Conservation (phyloP, 2,888 invertebrate genomes). For the Oasisia sp. region DNA sequence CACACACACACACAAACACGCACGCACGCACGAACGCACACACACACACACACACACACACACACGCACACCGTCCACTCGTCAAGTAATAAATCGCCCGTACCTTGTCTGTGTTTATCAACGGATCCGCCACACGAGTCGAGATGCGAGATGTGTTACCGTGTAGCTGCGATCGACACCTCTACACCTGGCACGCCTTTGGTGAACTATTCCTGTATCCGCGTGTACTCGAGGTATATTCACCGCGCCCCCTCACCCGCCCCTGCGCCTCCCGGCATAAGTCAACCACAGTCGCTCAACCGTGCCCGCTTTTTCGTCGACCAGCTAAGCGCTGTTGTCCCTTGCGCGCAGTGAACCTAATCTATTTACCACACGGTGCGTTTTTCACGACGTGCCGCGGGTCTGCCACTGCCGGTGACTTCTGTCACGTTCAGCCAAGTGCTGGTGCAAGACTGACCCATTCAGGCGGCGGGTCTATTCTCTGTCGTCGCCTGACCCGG, state of each 20-base stretch:
- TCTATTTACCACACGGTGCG: background rate
- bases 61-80: too few species aligned
- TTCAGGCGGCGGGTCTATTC: background rate
- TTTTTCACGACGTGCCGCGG: background rate
- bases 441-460: background rate
- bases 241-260: background rate
- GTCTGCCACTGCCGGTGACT: background rate
- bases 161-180: background rate
- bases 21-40: background rate
- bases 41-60: slow-evolving; percentile 2
- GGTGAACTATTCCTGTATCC: background rate
- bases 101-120: background rate
- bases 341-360: slow-evolving; percentile 6
- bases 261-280: background rate
- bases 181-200: background rate
- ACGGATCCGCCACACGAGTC: background rate
- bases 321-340: background rate
- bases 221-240: background rate
- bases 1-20: background rate
- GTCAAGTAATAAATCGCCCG: too few species aligned
- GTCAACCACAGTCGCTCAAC: slow-evolving; percentile 10
- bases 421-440: background rate
- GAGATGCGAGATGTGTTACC: background rate
- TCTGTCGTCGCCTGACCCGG: background rate
- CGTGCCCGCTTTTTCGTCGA: background rate